These are phyloP conservation scores for Microtus pennsylvanicus DNA, from an alignment of 2,113 vertebrate species.

Conservation along the genomic window DNA sequence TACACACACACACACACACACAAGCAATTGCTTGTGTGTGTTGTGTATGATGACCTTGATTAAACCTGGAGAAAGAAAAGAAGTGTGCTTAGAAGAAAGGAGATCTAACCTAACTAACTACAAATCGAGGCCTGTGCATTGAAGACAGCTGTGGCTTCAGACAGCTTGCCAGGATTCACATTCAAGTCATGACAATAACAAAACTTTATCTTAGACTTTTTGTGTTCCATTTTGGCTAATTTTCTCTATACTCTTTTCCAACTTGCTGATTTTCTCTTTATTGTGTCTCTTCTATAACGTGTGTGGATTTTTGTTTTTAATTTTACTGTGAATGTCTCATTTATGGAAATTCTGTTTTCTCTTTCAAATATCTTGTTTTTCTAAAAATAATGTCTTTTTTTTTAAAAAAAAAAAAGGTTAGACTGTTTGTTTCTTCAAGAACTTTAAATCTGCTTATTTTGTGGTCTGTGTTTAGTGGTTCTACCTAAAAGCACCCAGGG, in stretches of 20 bases:
- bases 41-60: background rate
- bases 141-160: background rate
- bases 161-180: background rate
- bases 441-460: slow-evolving; percentile 50
- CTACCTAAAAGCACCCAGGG: background rate
- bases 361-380: background rate
- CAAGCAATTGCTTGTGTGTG: too few species aligned
- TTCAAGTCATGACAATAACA: background rate
- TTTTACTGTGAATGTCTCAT: slow-evolving; percentile 22
- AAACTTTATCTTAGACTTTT: background rate
- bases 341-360: background rate
- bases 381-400: background rate
- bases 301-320: background rate
- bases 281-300: background rate
- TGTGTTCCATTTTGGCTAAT: background rate
- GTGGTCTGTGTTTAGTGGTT: slow-evolving; percentile 36
- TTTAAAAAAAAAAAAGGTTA: background rate
- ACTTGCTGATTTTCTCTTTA: slow-evolving; percentile 12
- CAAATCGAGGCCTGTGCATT: background rate
- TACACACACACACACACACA: too few species aligned
- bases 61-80: background rate
- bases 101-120: background rate
- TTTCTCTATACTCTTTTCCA: background rate
- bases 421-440: slow-evolving; percentile 44
- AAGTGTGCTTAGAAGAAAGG: slow-evolving; percentile 10